Conservation (phyloP, 2,888 invertebrate genomes). For the Himalopsyche tibetana region DNA sequence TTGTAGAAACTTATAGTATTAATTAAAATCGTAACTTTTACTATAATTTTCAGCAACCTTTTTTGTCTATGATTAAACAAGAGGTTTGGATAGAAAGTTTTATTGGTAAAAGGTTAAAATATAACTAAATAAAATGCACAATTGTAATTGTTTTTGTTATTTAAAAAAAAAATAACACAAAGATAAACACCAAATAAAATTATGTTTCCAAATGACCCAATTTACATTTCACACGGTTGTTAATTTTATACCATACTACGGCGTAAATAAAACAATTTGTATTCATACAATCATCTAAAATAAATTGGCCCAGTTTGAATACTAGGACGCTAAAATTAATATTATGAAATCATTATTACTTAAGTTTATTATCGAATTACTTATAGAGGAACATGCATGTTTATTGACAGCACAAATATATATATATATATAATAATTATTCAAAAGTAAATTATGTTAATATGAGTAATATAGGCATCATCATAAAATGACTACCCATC, state of each 20-base stretch:
- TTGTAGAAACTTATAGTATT: too few species aligned
- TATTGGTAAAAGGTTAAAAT: too few species aligned
- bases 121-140: too few species aligned
- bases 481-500: background rate
- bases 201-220: background rate
- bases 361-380: background rate
- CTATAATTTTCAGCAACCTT: too few species aligned
- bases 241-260: background rate
- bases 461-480: background rate
- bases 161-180: slow-evolving; percentile 3
- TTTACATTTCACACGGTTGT: background rate
- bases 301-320: background rate
- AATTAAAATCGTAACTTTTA: too few species aligned
- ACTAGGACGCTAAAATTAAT: background rate
- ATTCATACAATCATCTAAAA: background rate
- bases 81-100: too few species aligned
- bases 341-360: background rate
- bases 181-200: slow-evolving; percentile 11
- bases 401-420: slow-evolving; percentile 24
- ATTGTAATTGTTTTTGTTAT: background rate
- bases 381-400: slow-evolving; percentile 16
- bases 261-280: background rate
- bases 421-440: background rate
- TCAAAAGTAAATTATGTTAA: too few species aligned
- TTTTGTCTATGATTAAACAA: too few species aligned